Conservation (phyloP, 2,113 vertebrate genomes). For the Rana temporaria region DNA sequence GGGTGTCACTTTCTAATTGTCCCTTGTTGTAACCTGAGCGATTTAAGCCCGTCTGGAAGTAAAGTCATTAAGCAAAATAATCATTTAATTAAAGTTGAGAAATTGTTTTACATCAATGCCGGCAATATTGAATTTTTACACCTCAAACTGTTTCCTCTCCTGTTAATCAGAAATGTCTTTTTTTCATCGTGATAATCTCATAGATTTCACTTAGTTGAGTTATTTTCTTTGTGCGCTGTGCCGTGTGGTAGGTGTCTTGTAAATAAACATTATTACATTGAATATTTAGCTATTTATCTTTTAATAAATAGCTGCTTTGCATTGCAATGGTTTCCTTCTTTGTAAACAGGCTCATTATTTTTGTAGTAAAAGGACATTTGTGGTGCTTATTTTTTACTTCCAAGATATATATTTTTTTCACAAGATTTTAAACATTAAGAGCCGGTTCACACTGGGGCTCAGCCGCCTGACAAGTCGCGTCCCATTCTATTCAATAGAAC, state of each 20-base stretch:
- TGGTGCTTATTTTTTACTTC: no score
- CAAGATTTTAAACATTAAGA: no score
- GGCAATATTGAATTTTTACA: slow-evolving; percentile 24
- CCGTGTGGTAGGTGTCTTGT: neutral
- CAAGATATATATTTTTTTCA: no score
- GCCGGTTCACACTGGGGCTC: no score
- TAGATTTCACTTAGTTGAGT: neutral
- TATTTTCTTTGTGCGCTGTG: neutral
- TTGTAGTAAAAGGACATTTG: no score
- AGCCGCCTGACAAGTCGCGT: no score
- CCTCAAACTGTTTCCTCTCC: slow-evolving; percentile 28
- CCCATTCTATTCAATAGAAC: no score
- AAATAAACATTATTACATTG: no score
- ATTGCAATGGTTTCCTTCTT: no score
- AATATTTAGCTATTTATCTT: no score
- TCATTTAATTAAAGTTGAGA: slow-evolving; percentile 32
- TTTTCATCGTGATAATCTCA: slow-evolving; percentile 15
- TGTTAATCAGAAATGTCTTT: neutral
- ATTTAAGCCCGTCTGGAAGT: neutral
- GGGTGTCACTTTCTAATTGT: slow-evolving; percentile 36
- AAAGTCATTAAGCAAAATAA: slow-evolving; percentile 10
- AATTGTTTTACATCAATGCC: slow-evolving; percentile 5
- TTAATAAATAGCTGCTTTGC: no score
- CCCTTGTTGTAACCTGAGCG: slow-evolving; percentile 17
- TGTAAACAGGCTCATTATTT: no score